Evolutionary conservation across 2,888 invertebrate species (phyloP).

Genomic region (Rotaria magnacalcarata): DNA sequence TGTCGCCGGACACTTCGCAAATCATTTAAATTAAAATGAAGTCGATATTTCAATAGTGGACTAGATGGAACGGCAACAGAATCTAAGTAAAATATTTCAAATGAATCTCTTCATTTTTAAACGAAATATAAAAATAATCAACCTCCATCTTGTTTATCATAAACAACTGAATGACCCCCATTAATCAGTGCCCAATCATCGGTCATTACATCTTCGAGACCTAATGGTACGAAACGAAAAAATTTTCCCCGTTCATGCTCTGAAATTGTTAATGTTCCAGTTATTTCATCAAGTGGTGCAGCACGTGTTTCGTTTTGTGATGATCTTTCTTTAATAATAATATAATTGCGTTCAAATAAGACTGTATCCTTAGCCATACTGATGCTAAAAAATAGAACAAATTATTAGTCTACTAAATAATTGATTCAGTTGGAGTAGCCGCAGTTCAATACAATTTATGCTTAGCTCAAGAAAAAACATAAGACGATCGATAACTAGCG

Average conservation of each 20-base stretch:
- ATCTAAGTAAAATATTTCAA: neutral
- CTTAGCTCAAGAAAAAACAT: too few relatives aligned
- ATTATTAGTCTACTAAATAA: too few relatives aligned
- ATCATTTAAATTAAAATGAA: slow-evolving; percentile 39
- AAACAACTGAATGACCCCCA: neutral
- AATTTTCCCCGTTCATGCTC: neutral
- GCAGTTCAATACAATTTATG: too few relatives aligned
- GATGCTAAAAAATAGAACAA: too few relatives aligned
- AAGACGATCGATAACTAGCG: too few relatives aligned
- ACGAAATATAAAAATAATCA: neutral
- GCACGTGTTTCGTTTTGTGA: neutral
- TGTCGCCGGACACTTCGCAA: slow-evolving; percentile 40
- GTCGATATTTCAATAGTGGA: slow-evolving; percentile 36
- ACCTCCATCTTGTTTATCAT: neutral
- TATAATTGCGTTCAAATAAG: neutral
- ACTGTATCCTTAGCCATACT: neutral
- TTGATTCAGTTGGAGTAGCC: too few relatives aligned
- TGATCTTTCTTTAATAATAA: neutral
- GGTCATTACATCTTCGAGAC: neutral
- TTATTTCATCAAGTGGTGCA: neutral
- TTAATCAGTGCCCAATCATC: slow-evolving; percentile 1
- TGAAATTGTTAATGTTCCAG: neutral
- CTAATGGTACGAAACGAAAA: neutral
- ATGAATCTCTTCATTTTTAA: neutral
- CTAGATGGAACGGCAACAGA: neutral